Conservation (phyloP, 92 coral and sea anemone species). For the Palythoa heliodiscus region DNA sequence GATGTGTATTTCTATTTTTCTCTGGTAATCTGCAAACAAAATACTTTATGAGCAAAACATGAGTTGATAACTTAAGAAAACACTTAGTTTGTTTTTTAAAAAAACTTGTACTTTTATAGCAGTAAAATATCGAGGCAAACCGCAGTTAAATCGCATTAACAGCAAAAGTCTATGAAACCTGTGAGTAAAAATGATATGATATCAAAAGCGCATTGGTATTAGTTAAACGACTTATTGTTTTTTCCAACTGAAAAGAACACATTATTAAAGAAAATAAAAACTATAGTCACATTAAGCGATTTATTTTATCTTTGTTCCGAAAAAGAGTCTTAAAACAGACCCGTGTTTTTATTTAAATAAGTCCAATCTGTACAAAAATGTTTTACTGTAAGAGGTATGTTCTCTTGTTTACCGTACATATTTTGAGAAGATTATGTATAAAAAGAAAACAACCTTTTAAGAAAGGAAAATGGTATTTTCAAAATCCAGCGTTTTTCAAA, state of each 20-base stretch:
- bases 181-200: background rate
- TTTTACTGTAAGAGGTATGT: too few species aligned
- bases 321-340: background rate
- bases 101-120: too few species aligned
- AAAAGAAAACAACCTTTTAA: background rate
- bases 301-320: background rate
- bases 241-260: background rate
- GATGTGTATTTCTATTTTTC: too few species aligned
- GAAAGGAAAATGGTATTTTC: background rate
- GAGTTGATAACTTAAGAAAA: too few species aligned
- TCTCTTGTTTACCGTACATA: too few species aligned
- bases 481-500: background rate
- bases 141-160: background rate
- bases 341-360: constrained; percentile 11
- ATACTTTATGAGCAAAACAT: too few species aligned
- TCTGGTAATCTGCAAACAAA: too few species aligned
- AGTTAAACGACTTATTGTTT: background rate
- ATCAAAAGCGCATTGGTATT: background rate
- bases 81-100: too few species aligned
- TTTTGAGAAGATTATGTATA: too few species aligned
- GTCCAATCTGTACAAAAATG: too few species aligned
- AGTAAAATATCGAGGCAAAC: background rate
- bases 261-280: background rate
- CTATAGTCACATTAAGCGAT: background rate
- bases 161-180: background rate